Percentiles rank a stretch among this genome's conserved stretches.
These are phyloP conservation scores for Parauchenoglanis ngamensis DNA, from an alignment of 2,797 vertebrate species.

Conservation along the genomic window DNA sequence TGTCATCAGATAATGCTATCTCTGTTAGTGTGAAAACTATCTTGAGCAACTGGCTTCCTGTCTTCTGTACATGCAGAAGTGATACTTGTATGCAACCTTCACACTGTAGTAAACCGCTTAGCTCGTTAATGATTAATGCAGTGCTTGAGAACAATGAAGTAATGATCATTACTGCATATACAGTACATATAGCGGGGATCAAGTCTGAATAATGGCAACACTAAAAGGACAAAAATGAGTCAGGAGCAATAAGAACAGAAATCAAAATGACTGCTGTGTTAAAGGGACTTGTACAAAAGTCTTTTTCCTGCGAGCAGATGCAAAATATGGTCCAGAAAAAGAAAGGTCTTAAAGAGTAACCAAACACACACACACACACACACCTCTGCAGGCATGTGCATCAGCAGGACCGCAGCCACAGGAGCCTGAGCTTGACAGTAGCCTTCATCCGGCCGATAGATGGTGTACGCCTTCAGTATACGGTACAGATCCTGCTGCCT, in stretches of 20 bases:
- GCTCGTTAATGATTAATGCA: not conserved
- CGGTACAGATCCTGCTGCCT: slow-evolving; percentile 91
- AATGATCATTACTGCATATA: not conserved
- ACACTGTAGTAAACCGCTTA: not conserved
- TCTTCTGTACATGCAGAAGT: not conserved
- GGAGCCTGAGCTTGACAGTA: slow-evolving; percentile 94
- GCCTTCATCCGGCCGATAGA: slow-evolving; percentile 88
- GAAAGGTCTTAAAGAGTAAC: not conserved
- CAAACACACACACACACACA: slow-evolving; percentile 51
- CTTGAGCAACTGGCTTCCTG: not conserved
- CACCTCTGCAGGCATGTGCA: slow-evolving; percentile 97
- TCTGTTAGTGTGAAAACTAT: not conserved
- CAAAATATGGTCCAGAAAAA: not conserved
- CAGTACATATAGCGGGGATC: not conserved
- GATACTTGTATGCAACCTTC: not conserved
- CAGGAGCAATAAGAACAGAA: not conserved
- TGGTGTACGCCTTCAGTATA: slow-evolving; percentile 89
- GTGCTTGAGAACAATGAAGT: not conserved
- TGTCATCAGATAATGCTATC: not conserved
- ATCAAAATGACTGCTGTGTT: not conserved
- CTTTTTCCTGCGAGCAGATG: not conserved
- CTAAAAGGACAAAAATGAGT: not conserved
- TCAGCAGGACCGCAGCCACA: slow-evolving; percentile 88
- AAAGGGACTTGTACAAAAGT: not conserved
- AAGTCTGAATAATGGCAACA: not conserved